A percentile compares a stretch with the other conserved stretches of the same genome.
Evolutionary conservation across 2,888 invertebrate genomes (phyloP).

Genomic region (Amaurobius ferox): DNA sequence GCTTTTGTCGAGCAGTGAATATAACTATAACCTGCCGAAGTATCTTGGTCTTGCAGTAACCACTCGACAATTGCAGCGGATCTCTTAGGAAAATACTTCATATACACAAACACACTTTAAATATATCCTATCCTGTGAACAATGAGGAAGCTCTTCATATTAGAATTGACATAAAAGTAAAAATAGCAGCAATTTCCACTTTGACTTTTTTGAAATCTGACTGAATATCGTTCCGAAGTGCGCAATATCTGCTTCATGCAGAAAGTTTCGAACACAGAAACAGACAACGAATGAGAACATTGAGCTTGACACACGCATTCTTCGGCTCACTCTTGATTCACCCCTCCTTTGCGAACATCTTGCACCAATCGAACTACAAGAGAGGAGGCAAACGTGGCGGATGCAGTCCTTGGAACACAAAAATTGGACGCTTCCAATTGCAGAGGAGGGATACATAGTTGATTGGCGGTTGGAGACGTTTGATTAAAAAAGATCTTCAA

Average conservation of each 20-base stretch:
- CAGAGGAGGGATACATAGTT: background rate
- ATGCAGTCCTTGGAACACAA: background rate
- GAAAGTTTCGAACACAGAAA: background rate
- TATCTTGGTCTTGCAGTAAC: too few species aligned
- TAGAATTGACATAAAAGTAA: background rate
- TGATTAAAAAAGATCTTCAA: too few species aligned
- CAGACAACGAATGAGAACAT: background rate
- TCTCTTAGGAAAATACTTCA: background rate
- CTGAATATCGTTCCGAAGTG: too few species aligned
- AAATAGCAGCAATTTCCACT: too few species aligned
- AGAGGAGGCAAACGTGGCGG: too few species aligned
- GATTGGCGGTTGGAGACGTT: background rate
- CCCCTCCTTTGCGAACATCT: too few species aligned
- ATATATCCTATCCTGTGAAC: background rate
- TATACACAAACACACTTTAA: background rate
- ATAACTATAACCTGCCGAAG: too few species aligned
- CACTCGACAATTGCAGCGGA: too few species aligned
- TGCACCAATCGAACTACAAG: too few species aligned
- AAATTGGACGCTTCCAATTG: background rate
- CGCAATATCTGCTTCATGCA: background rate
- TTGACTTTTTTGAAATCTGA: background rate
- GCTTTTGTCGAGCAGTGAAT: too few species aligned
- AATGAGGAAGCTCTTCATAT: background rate
- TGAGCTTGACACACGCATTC: too few species aligned
- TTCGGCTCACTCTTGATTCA: too few species aligned